Percentiles rank a stretch among this genome's conserved stretches.
phyloP scores from a whole-genome alignment of 2,797 vertebrate species.

The Nannoperca australis region DNA sequence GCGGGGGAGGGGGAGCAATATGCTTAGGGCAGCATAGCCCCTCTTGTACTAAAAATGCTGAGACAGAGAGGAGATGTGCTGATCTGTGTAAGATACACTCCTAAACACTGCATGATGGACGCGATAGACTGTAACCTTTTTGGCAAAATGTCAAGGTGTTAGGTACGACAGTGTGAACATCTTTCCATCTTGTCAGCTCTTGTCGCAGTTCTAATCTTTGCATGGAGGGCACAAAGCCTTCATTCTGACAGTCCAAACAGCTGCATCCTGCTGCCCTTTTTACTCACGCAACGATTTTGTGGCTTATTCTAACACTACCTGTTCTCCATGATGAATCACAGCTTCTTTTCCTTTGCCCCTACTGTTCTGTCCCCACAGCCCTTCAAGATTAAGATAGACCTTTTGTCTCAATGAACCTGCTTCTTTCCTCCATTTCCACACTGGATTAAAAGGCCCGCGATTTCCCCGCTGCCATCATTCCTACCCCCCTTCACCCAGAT shows the following conservation, averaged over 20 bases:
- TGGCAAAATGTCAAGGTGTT: slow-evolving; percentile 70
- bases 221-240: slow-evolving; percentile 18
- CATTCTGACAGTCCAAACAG: slow-evolving; percentile 30
- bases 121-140: slow-evolving; percentile 61
- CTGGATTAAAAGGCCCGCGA: slow-evolving; percentile 49
- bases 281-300: background rate
- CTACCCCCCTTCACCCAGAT: slow-evolving; percentile 55
- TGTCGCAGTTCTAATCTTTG: slow-evolving; percentile 27
- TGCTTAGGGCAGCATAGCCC: slow-evolving; percentile 81
- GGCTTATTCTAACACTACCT: slow-evolving; percentile 28
- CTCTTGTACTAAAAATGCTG: slow-evolving; percentile 78
- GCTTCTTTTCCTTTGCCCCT: slow-evolving; percentile 2
- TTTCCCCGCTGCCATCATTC: slow-evolving; percentile 43
- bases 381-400: slow-evolving; percentile 16
- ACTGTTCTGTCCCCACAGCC: slow-evolving; percentile 5
- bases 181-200: slow-evolving; percentile 30
- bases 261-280: slow-evolving; percentile 25
- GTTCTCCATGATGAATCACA: slow-evolving; percentile 10
- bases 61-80: slow-evolving; percentile 79
- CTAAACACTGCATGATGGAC: slow-evolving; percentile 63
- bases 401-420: slow-evolving; percentile 64
- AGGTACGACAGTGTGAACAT: slow-evolving; percentile 40
- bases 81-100: slow-evolving; percentile 82
- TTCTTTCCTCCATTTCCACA: slow-evolving; percentile 64
- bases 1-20: slow-evolving; percentile 56